phyloP scores from a whole-genome alignment of 2,888 invertebrate genomes.

The Ophion obscuratus region DNA sequence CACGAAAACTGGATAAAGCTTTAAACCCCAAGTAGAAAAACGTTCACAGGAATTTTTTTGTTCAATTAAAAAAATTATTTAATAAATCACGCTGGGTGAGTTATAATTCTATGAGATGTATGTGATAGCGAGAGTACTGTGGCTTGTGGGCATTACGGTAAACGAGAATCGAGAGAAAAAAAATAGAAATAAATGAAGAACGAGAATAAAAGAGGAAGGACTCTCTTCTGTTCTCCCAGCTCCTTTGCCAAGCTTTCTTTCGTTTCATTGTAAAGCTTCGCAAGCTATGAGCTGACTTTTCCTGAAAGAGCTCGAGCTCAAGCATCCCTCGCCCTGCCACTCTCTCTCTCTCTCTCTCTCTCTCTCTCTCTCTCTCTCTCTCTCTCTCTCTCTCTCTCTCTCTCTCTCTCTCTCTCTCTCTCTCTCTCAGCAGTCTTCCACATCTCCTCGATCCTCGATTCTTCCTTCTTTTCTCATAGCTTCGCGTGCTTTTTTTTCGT shows the following conservation, averaged over 20 bases:
- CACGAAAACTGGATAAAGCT: too few species aligned
- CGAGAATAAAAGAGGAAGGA: slow-evolving; percentile 54
- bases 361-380: too few species aligned
- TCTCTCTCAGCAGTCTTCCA: slow-evolving; percentile 40
- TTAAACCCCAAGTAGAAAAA: too few species aligned
- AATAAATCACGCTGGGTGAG: background rate
- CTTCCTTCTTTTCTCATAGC: slow-evolving; percentile 51
- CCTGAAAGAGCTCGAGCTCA: slow-evolving; percentile 34
- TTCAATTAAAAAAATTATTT: background rate
- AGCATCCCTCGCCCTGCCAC: slow-evolving; percentile 3
- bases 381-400: too few species aligned
- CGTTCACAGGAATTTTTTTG: background rate
- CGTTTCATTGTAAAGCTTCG: slow-evolving; percentile 65
- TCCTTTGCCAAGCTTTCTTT: slow-evolving; percentile 54
- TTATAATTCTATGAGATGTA: slow-evolving; percentile 13
- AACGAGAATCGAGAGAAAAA: slow-evolving; percentile 47
- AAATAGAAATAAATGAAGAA: slow-evolving; percentile 40
- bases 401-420: too few species aligned
- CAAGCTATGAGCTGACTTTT: slow-evolving; percentile 55
- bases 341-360: too few species aligned
- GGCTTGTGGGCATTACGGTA: slow-evolving; percentile 47
- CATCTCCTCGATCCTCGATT: slow-evolving; percentile 47
- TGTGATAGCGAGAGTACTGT: slow-evolving; percentile 15
- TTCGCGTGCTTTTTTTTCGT: slow-evolving; percentile 38
- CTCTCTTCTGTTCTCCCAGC: slow-evolving; percentile 34